phyloP scores from a whole-genome alignment of 2,113 vertebrate species.

The Salminus brasiliensis region DNA sequence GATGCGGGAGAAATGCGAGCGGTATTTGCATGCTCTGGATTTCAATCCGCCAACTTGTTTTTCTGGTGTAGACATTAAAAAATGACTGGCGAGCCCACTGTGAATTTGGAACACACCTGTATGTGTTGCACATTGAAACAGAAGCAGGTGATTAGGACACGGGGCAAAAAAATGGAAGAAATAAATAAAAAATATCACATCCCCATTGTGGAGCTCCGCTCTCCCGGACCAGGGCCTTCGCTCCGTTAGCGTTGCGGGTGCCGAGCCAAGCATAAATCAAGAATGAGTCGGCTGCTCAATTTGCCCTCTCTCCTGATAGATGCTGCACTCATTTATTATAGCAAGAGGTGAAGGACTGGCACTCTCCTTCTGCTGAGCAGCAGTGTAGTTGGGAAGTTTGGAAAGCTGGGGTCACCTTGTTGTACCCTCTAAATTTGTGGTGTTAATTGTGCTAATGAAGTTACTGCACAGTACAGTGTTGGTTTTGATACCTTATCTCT shows the following conservation, averaged over 20 bases:
- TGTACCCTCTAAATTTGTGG: background rate
- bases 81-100: background rate
- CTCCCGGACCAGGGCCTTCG: background rate
- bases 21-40: background rate
- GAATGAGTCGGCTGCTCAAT: background rate
- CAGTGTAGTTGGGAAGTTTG: background rate
- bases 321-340: conserved; percentile 30
- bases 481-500: conserved; percentile 70
- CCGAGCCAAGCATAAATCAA: conserved; percentile 29
- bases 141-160: background rate
- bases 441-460: conserved; percentile 19
- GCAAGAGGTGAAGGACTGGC: background rate
- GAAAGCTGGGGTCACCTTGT: conserved; percentile 28
- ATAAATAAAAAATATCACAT: background rate
- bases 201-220: background rate
- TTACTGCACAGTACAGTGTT: conserved; percentile 57
- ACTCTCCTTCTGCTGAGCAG: background rate
- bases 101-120: background rate
- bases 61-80: background rate
- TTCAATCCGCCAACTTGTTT: background rate
- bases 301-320: conserved; percentile 20
- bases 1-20: conserved; percentile 1
- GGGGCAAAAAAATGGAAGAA: too few relatives aligned
- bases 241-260: background rate
- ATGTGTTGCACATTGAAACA: too few relatives aligned